These are phyloP conservation scores for Gari tellinella DNA, from an alignment of 2,888 invertebrate genomes.

Conservation along the genomic window DNA sequence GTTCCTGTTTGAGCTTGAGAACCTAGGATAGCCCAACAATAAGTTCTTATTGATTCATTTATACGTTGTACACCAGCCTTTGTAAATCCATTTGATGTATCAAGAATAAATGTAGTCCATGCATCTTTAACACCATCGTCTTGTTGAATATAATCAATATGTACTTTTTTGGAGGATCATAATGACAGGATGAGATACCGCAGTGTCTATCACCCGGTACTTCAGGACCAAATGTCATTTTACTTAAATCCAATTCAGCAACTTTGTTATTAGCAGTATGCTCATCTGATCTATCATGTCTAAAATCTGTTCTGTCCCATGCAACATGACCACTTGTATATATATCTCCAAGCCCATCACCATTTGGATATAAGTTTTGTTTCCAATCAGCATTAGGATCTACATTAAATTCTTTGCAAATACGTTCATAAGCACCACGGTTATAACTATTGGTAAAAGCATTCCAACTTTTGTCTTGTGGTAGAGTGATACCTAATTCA, in stretches of 20 bases:
- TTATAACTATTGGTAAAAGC: conserved; percentile 27
- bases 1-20: conserved; percentile 39
- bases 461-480: conserved; percentile 25
- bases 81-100: conserved; percentile 33
- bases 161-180: conserved; percentile 24
- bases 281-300: conserved; percentile 11
- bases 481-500: conserved; percentile 12
- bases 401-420: conserved; percentile 29
- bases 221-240: conserved; percentile 27
- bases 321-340: conserved; percentile 9
- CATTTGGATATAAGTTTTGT: conserved; percentile 19
- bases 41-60: conserved; percentile 29
- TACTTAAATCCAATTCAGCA: conserved; percentile 15
- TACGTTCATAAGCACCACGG: conserved; percentile 24
- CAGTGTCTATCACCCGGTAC: conserved; percentile 18
- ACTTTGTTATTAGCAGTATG: conserved; percentile 8
- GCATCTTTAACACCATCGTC: conserved; percentile 10
- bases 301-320: conserved; percentile 14
- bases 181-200: conserved; percentile 21
- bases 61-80: conserved; percentile 30
- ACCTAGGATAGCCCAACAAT: conserved; percentile 30
- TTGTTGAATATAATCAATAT: conserved; percentile 28
- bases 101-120: conserved; percentile 29
- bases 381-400: conserved; percentile 10
- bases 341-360: conserved; percentile 16